Base-by-base conservation (phyloP, 2,797 vertebrate species). In the Coccyzus lansbergi region DNA sequence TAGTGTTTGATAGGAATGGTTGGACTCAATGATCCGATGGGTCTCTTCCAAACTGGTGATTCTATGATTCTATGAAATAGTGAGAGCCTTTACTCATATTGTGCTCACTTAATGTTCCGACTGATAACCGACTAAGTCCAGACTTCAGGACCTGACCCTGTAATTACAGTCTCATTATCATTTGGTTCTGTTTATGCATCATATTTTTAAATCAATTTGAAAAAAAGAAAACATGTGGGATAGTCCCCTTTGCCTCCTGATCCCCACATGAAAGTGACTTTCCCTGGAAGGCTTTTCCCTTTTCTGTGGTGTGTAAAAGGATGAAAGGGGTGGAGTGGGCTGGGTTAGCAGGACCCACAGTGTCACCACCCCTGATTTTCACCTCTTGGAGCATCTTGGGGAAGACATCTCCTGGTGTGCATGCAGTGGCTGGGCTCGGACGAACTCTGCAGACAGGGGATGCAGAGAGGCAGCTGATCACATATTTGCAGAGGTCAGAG, bases 361-460 rank as follows among this genome's bases (percentile, higher is more conserved):
- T 8, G 13, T 1, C 1, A 0, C 25, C 5, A 1, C 7, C 15
- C 44, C 31, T 0, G 2, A n/a, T 15, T 63, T 69, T 63, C 29
- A 80, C 12, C 55, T 83, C 2, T 3, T 14, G 22, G 25, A 31
- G 6, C 13, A 44, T 51, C 31, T 51, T 33, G 36, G 24, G 51
- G 8, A 84, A 85, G 59, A n/a, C 5, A 29, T 28, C 11, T 68
- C 10, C 51, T 34, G 51, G 24, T 1, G 0, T 25, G 12, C 34
- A 24, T 2, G 10, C 7, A 7, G 34, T 1, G 2, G 9, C 65
- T 70, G 40, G 38, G 21, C 49, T 80, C 56, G 26, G 34, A 17
- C 3, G 4, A 74, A 55, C 17, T 15, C 65, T 44, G 34, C 53
- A 55, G 52, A 34, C 20, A 2, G 1, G 33, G 34, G 42, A 17